Evolutionary conservation across 92 coral and sea anemone species (phyloP), one percentile per base, ranked within the genome.

Genomic region (Micromussa lordhowensis): DNA sequence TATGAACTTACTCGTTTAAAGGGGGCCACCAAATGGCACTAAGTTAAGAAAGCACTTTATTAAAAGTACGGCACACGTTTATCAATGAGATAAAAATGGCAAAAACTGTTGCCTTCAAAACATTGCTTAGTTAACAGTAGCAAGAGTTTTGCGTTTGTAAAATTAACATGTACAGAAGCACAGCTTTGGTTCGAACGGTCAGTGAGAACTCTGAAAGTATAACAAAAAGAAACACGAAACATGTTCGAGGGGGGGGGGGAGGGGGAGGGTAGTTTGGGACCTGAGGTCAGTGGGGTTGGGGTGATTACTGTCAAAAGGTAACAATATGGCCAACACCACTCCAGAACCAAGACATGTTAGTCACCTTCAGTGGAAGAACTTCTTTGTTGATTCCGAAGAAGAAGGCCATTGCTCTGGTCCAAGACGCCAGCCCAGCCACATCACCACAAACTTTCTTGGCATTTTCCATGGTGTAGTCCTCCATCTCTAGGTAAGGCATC

Each of bases 371-470:
- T 17, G 99, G 99, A 51, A 97, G 94, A 59, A 97, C 99, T 88
- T 97, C 99, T 82, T 97, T 97, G 90, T 97, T 97, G 77, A 97
- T 92, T 38, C 96, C 96, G 59, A 90, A 97, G 80, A 97, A 97
- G 78, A 95, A 68, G 38, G 98, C 95, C 99, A 97, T 97, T 0
- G 99, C 99, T 83, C 86, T 90, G 5, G 99, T 96, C 99, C 99
- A 97, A 18, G 99, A 97, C 0, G 98, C 98, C 75, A 97, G 92
- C 14, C 99, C 99, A 57, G 99, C 99, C 63, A 97, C 98, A 75
- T 97, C 99, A 75, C 99, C 99, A 74, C 98, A 97, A 28, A 96
- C 98, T 88, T 97, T 97, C 95, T 95, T 96, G 36, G 99, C 99
- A 68, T 63, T 93, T 59, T 97, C 99, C 91, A 97, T 21, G 31